phyloP scores from a whole-genome alignment of 2,888 invertebrate species.

The Pandemis heparana region DNA sequence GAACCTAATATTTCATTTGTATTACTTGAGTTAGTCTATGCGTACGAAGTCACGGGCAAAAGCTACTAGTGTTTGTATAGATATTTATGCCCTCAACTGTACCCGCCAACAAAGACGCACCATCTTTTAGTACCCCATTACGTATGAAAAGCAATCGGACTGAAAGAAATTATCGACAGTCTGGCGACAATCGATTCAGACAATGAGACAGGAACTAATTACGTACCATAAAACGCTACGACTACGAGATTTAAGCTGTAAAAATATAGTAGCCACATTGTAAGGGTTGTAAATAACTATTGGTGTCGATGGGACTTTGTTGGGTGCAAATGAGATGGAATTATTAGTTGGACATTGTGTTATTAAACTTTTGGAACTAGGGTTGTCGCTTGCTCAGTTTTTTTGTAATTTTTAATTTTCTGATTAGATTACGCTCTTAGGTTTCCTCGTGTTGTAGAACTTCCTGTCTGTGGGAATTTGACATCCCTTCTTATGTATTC shows the following conservation, averaged over 20 bases:
- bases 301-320: constrained; percentile 59
- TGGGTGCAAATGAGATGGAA: constrained; percentile 66
- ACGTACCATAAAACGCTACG: constrained; percentile 58
- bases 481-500: too few species aligned
- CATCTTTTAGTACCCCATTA: constrained; percentile 41
- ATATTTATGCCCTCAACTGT: too few species aligned
- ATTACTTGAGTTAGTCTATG: too few species aligned
- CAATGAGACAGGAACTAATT: constrained; percentile 70
- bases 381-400: constrained; percentile 54
- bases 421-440: too few species aligned
- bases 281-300: constrained; percentile 63
- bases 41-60: too few species aligned
- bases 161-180: constrained; percentile 51
- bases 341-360: constrained; percentile 63
- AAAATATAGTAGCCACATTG: constrained; percentile 64
- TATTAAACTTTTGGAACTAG: constrained; percentile 51
- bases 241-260: constrained; percentile 51
- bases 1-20: too few species aligned
- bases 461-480: too few species aligned
- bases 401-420: too few species aligned
- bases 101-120: neutral
- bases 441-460: too few species aligned
- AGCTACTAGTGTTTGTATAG: too few species aligned
- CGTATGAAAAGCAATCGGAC: constrained; percentile 47
- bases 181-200: constrained; percentile 52